A percentile compares a stretch with the other conserved stretches of the same genome.
These are phyloP conservation scores for Saccostrea cuccullata DNA, from an alignment of 1,140 invertebrate species.

Conservation along the genomic window DNA sequence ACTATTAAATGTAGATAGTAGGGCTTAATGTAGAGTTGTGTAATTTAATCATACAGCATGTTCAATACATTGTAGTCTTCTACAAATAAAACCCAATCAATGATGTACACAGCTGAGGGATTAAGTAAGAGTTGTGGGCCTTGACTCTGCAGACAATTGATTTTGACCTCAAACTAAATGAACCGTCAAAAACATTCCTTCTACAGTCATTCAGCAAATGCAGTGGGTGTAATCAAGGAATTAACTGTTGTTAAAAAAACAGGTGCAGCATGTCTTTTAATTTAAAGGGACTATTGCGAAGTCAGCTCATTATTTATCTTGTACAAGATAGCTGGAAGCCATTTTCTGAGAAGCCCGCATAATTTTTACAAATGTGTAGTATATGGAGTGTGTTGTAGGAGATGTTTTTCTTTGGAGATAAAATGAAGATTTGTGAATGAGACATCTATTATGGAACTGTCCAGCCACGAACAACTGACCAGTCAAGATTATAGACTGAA, in stretches of 20 bases:
- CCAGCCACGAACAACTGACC: slow-evolving; percentile 11
- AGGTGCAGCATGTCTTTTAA: slow-evolving; percentile 17
- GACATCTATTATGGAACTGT: background rate
- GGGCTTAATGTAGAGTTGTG: too few species aligned
- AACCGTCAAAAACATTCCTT: slow-evolving; percentile 8
- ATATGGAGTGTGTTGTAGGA: background rate
- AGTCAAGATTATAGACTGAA: slow-evolving; percentile 15
- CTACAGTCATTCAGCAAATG: background rate
- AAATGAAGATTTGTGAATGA: background rate
- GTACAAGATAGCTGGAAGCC: slow-evolving; percentile 8
- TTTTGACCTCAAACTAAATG: background rate
- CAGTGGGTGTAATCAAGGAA: slow-evolving; percentile 20
- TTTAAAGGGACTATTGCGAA: slow-evolving; percentile 9
- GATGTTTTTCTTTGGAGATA: background rate
- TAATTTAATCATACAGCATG: too few species aligned
- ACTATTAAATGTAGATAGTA: too few species aligned
- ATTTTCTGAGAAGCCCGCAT: background rate
- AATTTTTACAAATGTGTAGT: background rate
- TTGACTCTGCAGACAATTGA: background rate
- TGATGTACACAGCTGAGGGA: too few species aligned
- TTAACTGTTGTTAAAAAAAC: slow-evolving; percentile 5
- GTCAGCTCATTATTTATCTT: background rate
- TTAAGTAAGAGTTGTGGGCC: background rate
- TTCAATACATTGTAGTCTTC: too few species aligned
- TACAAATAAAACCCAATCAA: too few species aligned